phyloP scores from a whole-genome alignment of 1,140 invertebrate genomes.

The Euura saliciscinereae region DNA sequence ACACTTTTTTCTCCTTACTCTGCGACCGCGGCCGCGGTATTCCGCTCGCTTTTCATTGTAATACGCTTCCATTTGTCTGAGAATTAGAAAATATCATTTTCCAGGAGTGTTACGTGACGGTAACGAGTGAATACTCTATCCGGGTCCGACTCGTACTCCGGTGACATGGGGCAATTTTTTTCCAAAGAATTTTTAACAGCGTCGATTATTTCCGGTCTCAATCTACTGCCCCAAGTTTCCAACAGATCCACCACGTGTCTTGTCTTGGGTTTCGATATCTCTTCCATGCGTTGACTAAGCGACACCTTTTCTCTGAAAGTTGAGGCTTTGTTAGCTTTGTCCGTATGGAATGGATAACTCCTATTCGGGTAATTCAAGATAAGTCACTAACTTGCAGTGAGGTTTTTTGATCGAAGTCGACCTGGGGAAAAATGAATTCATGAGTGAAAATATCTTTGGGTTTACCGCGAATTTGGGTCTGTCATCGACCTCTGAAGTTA shows the following conservation, averaged over 20 bases:
- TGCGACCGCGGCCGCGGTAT: background rate
- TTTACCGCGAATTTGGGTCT: background rate
- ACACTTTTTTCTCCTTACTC: background rate
- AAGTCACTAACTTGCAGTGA: too few relatives aligned
- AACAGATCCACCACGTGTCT: slow-evolving; percentile 41
- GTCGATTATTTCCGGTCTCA: slow-evolving; percentile 42
- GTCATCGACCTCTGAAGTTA: background rate
- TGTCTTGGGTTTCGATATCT: slow-evolving; percentile 45
- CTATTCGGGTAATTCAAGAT: background rate
- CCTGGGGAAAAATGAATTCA: too few relatives aligned
- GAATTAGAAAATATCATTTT: slow-evolving; percentile 16
- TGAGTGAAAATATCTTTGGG: background rate
- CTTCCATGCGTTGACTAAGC: slow-evolving; percentile 33
- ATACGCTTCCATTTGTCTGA: slow-evolving; percentile 43
- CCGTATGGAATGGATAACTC: too few relatives aligned
- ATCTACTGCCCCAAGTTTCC: slow-evolving; percentile 25
- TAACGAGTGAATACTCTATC: background rate
- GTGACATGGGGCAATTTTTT: slow-evolving; percentile 41
- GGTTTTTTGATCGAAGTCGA: background rate
- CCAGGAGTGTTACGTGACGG: background rate
- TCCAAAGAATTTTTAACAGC: slow-evolving; percentile 47
- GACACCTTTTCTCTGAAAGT: slow-evolving; percentile 25
- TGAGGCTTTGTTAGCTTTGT: background rate
- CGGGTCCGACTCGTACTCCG: slow-evolving; percentile 43
- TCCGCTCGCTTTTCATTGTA: slow-evolving; percentile 8